A percentile compares a stretch with the other conserved stretches of the same genome.
Conservation (phyloP, 1,140 invertebrate genomes). For the Ylistrum balloti region DNA sequence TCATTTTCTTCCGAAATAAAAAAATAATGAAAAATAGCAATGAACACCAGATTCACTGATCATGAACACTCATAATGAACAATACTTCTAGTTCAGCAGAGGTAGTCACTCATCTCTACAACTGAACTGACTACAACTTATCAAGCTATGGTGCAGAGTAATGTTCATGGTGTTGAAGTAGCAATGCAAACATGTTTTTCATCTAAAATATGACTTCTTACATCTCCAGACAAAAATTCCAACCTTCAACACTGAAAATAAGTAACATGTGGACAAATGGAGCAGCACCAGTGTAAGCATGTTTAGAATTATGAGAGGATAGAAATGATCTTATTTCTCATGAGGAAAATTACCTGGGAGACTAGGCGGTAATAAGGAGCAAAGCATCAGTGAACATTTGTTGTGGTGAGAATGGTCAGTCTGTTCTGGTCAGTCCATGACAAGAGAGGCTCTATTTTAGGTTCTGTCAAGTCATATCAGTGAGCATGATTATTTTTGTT, state of each 20-base stretch:
- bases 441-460: no score
- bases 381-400: background rate
- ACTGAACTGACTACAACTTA: background rate
- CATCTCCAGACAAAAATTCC: background rate
- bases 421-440: no score
- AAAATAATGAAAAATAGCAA: no score
- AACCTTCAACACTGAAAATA: background rate
- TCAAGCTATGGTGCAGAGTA: background rate
- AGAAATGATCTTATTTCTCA: background rate
- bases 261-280: background rate
- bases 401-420: background rate
- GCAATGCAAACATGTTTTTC: background rate
- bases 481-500: no score
- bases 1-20: no score
- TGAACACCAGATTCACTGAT: no score
- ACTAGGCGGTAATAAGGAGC: background rate
- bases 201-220: background rate
- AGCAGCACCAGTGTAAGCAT: background rate
- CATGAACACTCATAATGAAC: no score
- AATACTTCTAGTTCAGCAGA: no score
- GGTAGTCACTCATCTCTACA: background rate
- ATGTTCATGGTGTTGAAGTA: background rate
- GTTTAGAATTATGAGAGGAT: background rate
- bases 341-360: background rate
- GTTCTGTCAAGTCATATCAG: background rate